A percentile compares a stretch with the other conserved stretches of the same genome.
phyloP scores from a whole-genome alignment of 1,140 invertebrate species.

The Pogonomyrmex barbatus region DNA sequence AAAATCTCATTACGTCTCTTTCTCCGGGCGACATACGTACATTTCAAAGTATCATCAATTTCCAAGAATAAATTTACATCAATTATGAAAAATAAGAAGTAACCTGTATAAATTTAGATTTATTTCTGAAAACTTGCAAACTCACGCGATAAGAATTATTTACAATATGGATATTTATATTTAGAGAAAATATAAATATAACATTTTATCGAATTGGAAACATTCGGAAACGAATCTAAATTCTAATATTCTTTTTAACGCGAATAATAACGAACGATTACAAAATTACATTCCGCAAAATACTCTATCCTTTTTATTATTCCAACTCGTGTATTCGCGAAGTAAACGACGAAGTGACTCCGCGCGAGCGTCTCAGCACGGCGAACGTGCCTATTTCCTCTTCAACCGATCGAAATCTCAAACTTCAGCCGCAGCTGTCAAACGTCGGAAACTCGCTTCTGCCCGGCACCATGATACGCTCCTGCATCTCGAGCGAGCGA shows the following conservation, averaged over 20 bases:
- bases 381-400: neutral
- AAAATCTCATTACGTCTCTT: too few species aligned
- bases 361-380: neutral
- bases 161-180: neutral
- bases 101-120: neutral
- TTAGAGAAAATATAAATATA: neutral
- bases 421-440: constrained; percentile 39
- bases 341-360: constrained; percentile 40
- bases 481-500: neutral
- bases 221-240: neutral
- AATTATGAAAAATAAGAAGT: neutral
- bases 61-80: neutral
- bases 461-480: constrained; percentile 42
- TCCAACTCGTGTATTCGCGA: neutral
- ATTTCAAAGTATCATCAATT: too few species aligned
- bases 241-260: neutral
- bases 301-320: neutral
- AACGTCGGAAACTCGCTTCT: constrained; percentile 20
- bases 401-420: neutral
- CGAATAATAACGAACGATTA: neutral
- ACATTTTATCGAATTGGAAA: neutral
- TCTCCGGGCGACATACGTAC: too few species aligned
- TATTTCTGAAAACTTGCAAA: neutral
- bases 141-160: neutral
- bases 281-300: neutral